These are phyloP conservation scores for Blastobasis adustella DNA, from an alignment of 2,888 invertebrate genomes.

Conservation along the genomic window DNA sequence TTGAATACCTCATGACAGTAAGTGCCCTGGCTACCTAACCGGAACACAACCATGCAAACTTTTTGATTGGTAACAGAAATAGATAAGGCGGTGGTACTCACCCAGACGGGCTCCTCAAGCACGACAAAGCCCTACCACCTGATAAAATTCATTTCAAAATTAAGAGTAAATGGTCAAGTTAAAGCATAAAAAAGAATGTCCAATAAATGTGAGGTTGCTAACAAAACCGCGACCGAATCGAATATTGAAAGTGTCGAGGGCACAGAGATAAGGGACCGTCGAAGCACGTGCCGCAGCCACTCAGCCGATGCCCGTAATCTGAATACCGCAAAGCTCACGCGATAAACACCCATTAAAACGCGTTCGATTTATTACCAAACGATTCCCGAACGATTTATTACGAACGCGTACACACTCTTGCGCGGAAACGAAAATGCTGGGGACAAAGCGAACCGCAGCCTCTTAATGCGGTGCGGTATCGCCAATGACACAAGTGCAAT, in stretches of 20 bases:
- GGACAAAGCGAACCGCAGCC: no score
- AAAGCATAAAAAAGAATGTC: conserved; percentile 9
- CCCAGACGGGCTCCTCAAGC: no score
- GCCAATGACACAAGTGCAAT: no score
- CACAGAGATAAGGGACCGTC: conserved; percentile 51
- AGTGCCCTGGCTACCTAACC: no score
- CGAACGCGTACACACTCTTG: not conserved
- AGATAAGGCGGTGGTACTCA: no score
- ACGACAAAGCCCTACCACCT: no score
- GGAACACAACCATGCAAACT: no score
- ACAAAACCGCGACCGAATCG: conserved; percentile 55
- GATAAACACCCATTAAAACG: conserved; percentile 75
- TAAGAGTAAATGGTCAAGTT: not conserved
- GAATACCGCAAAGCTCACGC: conserved; percentile 71
- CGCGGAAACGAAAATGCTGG: no score
- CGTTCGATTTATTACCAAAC: conserved; percentile 72
- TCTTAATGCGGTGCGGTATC: no score
- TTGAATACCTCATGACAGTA: no score
- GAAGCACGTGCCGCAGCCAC: conserved; percentile 66
- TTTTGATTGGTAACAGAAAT: no score
- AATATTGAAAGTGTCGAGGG: conserved; percentile 74
- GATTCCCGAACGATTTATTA: conserved; percentile 65
- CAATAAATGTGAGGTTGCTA: conserved; percentile 19
- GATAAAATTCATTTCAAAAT: no score
- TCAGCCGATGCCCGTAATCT: conserved; percentile 64